Conservation (phyloP, 2,113 vertebrate genomes). For the Rhinolophus ferrumequinum region DNA sequence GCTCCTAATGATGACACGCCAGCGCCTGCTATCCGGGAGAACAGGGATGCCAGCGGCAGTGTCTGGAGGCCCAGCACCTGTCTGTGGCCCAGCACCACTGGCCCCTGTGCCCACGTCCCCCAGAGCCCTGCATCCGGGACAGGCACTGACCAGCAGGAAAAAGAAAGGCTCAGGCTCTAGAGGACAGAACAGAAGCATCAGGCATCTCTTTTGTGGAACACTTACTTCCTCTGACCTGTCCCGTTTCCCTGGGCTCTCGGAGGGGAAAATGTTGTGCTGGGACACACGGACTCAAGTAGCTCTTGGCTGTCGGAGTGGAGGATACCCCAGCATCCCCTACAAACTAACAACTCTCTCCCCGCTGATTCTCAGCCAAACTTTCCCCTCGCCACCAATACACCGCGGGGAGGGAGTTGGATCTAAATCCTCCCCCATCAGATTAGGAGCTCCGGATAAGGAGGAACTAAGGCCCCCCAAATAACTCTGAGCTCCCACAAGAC, state of each 20-base stretch:
- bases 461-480: background rate
- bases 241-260: background rate
- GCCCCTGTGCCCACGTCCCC: background rate
- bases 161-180: background rate
- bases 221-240: background rate
- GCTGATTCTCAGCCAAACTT: background rate
- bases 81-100: background rate
- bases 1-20: background rate
- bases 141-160: background rate
- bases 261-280: background rate
- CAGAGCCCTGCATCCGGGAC: background rate
- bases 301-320: background rate
- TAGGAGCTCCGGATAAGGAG: background rate
- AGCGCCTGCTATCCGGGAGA: background rate
- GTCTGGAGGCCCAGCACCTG: background rate
- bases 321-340: background rate
- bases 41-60: background rate
- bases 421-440: background rate
- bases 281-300: background rate
- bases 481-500: background rate
- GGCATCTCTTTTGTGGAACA: background rate
- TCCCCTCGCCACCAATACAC: background rate
- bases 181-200: background rate
- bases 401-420: background rate
- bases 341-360: background rate